phyloP scores from a whole-genome alignment of 2,797 vertebrate genomes.

The Prionace glauca region DNA sequence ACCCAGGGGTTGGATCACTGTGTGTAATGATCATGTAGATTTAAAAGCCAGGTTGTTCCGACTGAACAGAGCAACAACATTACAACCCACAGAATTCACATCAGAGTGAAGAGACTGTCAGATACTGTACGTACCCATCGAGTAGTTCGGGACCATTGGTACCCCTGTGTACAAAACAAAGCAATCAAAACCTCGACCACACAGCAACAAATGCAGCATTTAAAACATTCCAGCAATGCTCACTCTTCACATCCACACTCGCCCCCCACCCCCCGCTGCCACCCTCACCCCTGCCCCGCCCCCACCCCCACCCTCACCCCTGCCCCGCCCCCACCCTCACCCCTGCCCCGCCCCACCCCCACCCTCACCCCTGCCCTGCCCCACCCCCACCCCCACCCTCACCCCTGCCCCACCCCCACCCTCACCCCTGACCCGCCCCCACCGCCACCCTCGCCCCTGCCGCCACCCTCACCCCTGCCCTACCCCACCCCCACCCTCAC shows the following conservation, averaged over 20 bases:
- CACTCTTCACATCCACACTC: not conserved
- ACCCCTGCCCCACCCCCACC: no score
- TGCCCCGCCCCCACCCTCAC: not conserved
- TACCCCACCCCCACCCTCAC: not conserved
- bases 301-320: not conserved
- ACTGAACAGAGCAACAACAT: not conserved
- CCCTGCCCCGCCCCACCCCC: not conserved
- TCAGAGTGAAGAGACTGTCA: not conserved
- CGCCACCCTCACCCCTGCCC: not conserved
- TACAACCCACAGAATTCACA: not conserved
- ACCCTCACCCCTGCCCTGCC: no score
- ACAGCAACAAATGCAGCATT: not conserved
- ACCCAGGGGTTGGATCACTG: not conserved
- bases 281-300: not conserved
- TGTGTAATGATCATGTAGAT: not conserved
- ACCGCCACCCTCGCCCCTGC: not conserved
- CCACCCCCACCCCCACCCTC: no score
- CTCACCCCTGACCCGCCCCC: no score
- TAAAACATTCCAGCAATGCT: not conserved
- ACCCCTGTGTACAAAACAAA: conserved; percentile 46
- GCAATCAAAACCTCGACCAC: conserved; percentile 32
- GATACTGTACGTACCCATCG: conserved; percentile 55
- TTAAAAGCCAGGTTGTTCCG: not conserved
- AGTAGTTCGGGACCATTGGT: conserved; percentile 60
- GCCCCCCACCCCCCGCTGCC: not conserved